Evolutionary conservation across 2,888 invertebrate species (phyloP).

Genomic region (Hoplodrina blanda): DNA sequence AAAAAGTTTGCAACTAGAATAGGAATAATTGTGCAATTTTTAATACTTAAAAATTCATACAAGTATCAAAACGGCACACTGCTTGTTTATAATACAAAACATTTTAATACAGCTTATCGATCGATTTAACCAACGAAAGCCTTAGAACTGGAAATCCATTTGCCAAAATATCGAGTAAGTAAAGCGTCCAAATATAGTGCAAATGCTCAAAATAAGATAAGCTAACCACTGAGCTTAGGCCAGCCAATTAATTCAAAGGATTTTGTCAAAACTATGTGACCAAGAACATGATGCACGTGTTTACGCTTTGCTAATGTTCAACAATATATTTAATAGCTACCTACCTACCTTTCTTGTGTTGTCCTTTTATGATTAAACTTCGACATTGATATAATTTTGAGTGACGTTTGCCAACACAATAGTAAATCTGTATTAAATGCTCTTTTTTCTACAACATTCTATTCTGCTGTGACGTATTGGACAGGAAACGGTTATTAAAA

Average conservation of each 20-base stretch:
- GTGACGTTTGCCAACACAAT: conserved; percentile 87
- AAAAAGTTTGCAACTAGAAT: conserved; percentile 81
- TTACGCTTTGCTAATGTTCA: conserved; percentile 44
- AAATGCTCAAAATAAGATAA: conserved; percentile 16
- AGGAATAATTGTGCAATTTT: conserved; percentile 76
- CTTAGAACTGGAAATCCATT: conserved; percentile 1
- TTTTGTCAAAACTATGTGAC: neutral
- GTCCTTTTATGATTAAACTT: conserved; percentile 70
- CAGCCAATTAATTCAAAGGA: neutral
- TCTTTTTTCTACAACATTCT: conserved; percentile 81
- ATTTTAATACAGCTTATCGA: conserved; percentile 4
- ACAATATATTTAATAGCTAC: conserved; percentile 60
- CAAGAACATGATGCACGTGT: conserved; percentile 55
- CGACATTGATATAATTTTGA: conserved; percentile 81
- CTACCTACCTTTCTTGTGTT: conserved; percentile 60
- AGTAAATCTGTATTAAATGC: conserved; percentile 85
- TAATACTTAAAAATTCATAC: conserved; percentile 51
- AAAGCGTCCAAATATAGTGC: conserved; percentile 5
- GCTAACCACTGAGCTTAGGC: neutral
- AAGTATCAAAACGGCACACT: conserved; percentile 3
- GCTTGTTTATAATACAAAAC: neutral
- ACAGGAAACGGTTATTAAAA: conserved; percentile 80
- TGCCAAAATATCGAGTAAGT: neutral
- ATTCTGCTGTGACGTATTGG: conserved; percentile 74
- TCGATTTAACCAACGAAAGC: neutral